These are phyloP conservation scores for Xanthorhoe spadicearia DNA, from an alignment of 2,888 invertebrate species.

Conservation along the genomic window DNA sequence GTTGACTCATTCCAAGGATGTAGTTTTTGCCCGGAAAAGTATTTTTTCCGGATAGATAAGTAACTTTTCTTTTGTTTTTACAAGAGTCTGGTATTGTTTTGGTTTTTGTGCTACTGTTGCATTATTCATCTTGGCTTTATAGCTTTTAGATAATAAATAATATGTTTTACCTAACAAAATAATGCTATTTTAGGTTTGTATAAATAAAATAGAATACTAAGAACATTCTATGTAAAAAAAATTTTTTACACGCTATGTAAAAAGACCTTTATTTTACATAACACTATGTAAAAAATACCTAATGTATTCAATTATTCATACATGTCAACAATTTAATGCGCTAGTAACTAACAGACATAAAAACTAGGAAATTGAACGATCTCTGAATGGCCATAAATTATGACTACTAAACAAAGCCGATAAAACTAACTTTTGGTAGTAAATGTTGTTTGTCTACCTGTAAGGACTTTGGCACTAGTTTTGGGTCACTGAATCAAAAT, in stretches of 20 bases:
- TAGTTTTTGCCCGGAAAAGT: constrained; percentile 18
- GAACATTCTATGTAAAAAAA: too few species aligned
- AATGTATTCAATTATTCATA: background rate
- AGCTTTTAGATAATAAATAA: too few species aligned
- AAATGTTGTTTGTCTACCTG: constrained; percentile 27
- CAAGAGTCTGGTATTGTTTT: background rate
- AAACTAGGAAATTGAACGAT: constrained; percentile 2
- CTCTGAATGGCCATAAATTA: constrained; percentile 24
- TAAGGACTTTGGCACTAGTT: background rate
- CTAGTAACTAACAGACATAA: background rate
- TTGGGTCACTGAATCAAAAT: background rate
- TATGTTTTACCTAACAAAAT: too few species aligned
- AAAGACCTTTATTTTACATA: too few species aligned
- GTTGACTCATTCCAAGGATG: constrained; percentile 29
- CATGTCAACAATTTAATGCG: background rate
- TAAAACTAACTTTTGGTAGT: constrained; percentile 28
- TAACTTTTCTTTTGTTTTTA: constrained; percentile 15
- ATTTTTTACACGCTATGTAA: too few species aligned
- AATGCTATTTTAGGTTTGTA: too few species aligned
- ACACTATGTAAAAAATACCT: too few species aligned
- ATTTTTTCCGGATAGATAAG: constrained; percentile 16
- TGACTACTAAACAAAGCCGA: constrained; percentile 27
- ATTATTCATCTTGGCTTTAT: too few species aligned
- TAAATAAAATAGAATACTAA: too few species aligned
- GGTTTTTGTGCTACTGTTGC: too few species aligned